Evolutionary conservation across 2,797 vertebrate species (phyloP).

Genomic region (Clarias laeviceps): DNA sequence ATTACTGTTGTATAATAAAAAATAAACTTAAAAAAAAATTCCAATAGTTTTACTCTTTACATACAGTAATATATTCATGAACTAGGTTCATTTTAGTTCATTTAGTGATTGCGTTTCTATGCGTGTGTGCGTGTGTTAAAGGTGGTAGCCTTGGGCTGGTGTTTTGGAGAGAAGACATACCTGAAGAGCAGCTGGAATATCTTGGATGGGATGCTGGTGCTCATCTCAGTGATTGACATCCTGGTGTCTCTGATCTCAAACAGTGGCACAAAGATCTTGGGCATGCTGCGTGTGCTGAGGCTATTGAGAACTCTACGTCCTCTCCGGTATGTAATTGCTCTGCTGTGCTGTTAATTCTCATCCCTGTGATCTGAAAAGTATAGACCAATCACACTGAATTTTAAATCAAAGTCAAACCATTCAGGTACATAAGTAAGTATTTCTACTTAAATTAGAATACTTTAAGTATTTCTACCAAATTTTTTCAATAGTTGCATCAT

Average conservation of each 20-base stretch:
- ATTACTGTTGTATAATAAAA: too few relatives aligned
- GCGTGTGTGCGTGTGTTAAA: slow-evolving; percentile 61
- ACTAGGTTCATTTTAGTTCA: neutral
- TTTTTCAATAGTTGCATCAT: too few relatives aligned
- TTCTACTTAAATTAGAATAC: too few relatives aligned
- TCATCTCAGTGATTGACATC: slow-evolving; percentile 95
- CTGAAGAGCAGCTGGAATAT: slow-evolving; percentile 97
- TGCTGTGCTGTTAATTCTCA: neutral
- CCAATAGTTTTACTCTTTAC: neutral
- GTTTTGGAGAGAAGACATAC: slow-evolving; percentile 90
- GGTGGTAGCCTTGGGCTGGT: slow-evolving; percentile 92
- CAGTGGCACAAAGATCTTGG: slow-evolving; percentile 93
- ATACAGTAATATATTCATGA: neutral
- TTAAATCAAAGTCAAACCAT: neutral
- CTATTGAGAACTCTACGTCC: slow-evolving; percentile 92
- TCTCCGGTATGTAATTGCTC: slow-evolving; percentile 76
- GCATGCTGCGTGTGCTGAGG: slow-evolving; percentile 91
- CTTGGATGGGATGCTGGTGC: slow-evolving; percentile 92
- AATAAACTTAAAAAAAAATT: neutral
- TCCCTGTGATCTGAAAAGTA: neutral
- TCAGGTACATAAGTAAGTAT: too few relatives aligned
- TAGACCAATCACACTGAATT: neutral
- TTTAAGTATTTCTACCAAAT: too few relatives aligned
- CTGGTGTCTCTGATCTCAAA: slow-evolving; percentile 93
- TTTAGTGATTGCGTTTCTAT: neutral